Evolutionary conservation across 2,888 invertebrate species (phyloP).

Genomic region (Heliconius ismenius): DNA sequence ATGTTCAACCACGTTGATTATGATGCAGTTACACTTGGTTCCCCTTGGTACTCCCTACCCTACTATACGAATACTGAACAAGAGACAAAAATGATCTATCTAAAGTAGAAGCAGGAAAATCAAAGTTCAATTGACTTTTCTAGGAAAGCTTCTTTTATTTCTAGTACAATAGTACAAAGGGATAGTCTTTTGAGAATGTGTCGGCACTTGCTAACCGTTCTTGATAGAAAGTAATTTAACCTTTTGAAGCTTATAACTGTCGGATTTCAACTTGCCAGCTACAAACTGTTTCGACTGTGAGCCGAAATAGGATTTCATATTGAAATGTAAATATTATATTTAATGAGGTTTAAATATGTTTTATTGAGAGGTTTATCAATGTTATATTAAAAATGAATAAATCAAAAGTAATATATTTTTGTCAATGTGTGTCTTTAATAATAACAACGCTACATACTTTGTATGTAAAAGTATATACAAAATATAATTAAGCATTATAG

Average conservation of each 20-base stretch:
- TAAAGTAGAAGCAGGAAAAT: not conserved
- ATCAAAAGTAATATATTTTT: too few species aligned
- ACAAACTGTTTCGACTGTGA: not conserved
- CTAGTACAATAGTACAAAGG: not conserved
- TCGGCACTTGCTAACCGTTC: not conserved
- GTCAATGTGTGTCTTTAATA: not conserved
- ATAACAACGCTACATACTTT: not conserved
- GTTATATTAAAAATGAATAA: too few species aligned
- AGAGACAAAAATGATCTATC: not conserved
- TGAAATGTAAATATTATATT: not conserved
- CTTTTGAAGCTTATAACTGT: constrained; percentile 4
- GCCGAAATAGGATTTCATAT: not conserved
- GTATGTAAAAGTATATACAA: not conserved
- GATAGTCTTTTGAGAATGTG: not conserved
- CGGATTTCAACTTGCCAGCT: not conserved
- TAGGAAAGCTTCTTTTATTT: not conserved
- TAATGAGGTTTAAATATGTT: too few species aligned
- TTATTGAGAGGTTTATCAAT: too few species aligned
- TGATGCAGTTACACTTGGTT: too few species aligned
- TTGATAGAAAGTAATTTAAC: constrained; percentile 2
- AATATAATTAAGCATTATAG: not conserved
- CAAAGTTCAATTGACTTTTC: not conserved
- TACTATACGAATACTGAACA: not conserved
- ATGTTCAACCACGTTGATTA: too few species aligned
- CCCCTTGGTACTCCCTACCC: not conserved